Conservation (phyloP, 1,140 invertebrate species). For the Vanessa atalanta region DNA sequence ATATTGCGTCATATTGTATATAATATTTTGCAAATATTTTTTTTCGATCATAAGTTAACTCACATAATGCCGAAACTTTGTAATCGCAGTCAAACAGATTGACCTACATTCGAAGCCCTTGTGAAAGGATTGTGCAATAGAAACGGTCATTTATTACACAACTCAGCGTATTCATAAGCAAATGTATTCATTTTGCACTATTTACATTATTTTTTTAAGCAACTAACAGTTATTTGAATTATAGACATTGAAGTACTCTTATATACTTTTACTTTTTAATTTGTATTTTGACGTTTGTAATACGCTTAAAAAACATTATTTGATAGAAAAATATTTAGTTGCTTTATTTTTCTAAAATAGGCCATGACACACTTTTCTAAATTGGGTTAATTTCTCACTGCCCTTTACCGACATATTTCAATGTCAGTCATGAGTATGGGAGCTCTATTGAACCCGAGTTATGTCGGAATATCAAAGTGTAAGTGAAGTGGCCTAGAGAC, state of each 20-base stretch:
- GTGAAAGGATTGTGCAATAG: constrained; percentile 81
- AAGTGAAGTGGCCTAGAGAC: constrained; percentile 80
- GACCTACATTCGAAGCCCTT: constrained; percentile 80
- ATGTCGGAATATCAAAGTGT: constrained; percentile 80
- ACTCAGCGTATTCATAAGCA: constrained; percentile 77
- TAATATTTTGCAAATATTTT: neutral
- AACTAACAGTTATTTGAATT: constrained; percentile 43
- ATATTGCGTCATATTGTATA: neutral
- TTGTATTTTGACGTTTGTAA: constrained; percentile 5
- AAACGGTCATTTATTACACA: constrained; percentile 81
- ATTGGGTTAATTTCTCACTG: constrained; percentile 76
- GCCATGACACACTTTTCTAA: constrained; percentile 71
- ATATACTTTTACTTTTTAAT: constrained; percentile 32
- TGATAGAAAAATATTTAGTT: constrained; percentile 12
- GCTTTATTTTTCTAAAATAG: constrained; percentile 53
- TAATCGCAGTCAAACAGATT: constrained; percentile 73
- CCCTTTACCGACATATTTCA: constrained; percentile 80
- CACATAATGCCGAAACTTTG: constrained; percentile 45
- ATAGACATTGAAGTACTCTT: constrained; percentile 47
- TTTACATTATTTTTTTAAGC: constrained; percentile 57
- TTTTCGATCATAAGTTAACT: neutral
- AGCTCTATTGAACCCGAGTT: constrained; percentile 75
- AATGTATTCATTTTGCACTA: constrained; percentile 74
- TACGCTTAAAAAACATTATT: constrained; percentile 16
- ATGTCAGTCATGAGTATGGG: constrained; percentile 80